Evolutionary conservation across 2,888 invertebrate species (phyloP).

Genomic region (Ferdinandea cuprea): DNA sequence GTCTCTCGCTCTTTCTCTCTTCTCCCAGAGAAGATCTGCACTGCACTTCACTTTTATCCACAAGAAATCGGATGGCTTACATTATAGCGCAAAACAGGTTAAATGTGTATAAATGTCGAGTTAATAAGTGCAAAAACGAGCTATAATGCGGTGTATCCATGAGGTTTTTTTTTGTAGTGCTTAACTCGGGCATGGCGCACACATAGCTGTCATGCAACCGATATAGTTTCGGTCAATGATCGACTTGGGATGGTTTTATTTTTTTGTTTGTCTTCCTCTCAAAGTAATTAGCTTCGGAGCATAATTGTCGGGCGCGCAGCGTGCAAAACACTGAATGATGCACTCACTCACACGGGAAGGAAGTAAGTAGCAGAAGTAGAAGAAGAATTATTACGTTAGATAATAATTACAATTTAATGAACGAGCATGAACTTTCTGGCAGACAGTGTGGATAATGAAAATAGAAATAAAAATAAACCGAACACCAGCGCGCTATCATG

Average conservation of each 20-base stretch:
- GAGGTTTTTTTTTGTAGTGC: conserved; percentile 36
- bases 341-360: conserved; percentile 68
- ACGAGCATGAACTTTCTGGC: conserved; percentile 76
- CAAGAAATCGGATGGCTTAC: conserved; percentile 53
- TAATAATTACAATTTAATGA: conserved; percentile 76
- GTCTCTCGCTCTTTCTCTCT: conserved; percentile 37
- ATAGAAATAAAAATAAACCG: conserved; percentile 4
- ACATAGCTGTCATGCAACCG: conserved; percentile 74
- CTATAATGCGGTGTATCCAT: conserved; percentile 68
- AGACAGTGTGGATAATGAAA: conserved; percentile 32
- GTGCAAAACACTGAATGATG: conserved; percentile 62
- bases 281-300: conserved; percentile 72
- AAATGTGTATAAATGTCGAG: conserved; percentile 73
- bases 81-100: conserved; percentile 72
- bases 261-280: conserved; percentile 26
- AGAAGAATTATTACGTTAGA: conserved; percentile 70
- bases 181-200: conserved; percentile 53
- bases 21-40: conserved; percentile 34
- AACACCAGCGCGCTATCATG: conserved; percentile 3
- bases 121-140: conserved; percentile 74
- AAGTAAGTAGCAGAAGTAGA: conserved; percentile 54
- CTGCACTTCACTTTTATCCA: not conserved
- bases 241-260: conserved; percentile 56
- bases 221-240: conserved; percentile 75
- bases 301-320: conserved; percentile 67